Evolutionary conservation across 2,113 vertebrate genomes (phyloP).

Genomic region (Scolopax mira): DNA sequence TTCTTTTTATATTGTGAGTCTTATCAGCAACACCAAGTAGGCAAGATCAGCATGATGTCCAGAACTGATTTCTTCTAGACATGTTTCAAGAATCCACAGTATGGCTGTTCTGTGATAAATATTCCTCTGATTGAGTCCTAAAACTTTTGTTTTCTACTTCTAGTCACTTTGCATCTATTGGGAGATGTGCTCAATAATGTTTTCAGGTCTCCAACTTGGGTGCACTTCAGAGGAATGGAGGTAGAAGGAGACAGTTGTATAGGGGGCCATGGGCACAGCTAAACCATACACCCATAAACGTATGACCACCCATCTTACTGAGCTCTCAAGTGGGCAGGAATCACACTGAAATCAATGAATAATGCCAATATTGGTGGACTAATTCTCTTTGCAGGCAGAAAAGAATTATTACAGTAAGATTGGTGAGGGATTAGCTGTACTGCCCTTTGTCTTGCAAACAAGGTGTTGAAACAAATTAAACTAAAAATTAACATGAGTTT

Average conservation of each 20-base stretch:
- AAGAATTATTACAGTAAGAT: neutral
- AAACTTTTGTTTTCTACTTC: neutral
- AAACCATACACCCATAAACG: accelerated
- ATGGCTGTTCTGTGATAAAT: neutral
- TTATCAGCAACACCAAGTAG: neutral
- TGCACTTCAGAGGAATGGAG: neutral
- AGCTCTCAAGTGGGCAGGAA: neutral
- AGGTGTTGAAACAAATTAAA: neutral
- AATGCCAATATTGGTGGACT: neutral
- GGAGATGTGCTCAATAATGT: neutral
- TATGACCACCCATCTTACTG: neutral
- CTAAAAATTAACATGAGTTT: neutral
- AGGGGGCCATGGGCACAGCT: neutral
- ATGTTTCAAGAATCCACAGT: neutral
- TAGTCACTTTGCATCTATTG: neutral
- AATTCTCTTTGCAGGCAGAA: neutral
- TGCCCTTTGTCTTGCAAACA: neutral
- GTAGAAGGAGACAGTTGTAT: neutral
- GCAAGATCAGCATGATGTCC: neutral
- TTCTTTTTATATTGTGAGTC: neutral
- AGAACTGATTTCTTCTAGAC: neutral
- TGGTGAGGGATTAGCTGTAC: neutral
- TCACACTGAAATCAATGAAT: neutral
- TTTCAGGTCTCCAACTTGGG: neutral
- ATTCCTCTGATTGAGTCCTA: neutral